These are phyloP conservation scores for Menidia beryllina DNA, from an alignment of 2,113 vertebrate genomes.

Conservation along the genomic window DNA sequence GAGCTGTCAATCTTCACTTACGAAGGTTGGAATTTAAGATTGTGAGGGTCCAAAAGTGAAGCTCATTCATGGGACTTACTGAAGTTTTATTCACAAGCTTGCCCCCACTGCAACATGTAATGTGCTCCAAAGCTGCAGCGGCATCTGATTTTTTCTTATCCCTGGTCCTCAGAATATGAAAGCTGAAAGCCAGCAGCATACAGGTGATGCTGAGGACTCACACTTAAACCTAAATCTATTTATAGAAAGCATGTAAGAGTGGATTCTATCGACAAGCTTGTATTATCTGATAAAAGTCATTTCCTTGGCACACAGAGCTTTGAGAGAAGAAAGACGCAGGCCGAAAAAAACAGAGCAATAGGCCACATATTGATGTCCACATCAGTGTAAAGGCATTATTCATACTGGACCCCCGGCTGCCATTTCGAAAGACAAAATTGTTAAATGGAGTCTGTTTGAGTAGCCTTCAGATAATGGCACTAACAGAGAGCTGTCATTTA, in stretches of 20 bases:
- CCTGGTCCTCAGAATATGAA: conserved; percentile 13
- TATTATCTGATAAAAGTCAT: conserved; percentile 19
- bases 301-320: conserved; percentile 33
- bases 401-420: conserved; percentile 46
- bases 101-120: conserved; percentile 53
- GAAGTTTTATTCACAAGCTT: conserved; percentile 27
- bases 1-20: conserved; percentile 63
- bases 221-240: conserved; percentile 51
- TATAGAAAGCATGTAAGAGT: conserved; percentile 58
- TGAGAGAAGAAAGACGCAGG: conserved; percentile 39
- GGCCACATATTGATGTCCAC: conserved; percentile 61
- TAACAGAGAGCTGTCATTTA: conserved; percentile 58
- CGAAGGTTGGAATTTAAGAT: conserved; percentile 58
- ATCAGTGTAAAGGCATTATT: conserved; percentile 62
- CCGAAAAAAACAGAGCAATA: conserved; percentile 35
- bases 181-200: conserved; percentile 26
- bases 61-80: conserved; percentile 43
- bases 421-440: conserved; percentile 66
- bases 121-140: not conserved
- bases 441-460: conserved; percentile 67
- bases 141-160: conserved; percentile 26
- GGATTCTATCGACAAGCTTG: conserved; percentile 48
- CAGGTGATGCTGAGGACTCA: conserved; percentile 45
- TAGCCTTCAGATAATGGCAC: conserved; percentile 63
- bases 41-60: conserved; percentile 46